Evolutionary conservation across 2,888 invertebrate genomes (phyloP), one percentile per base, ranked within the genome.

Genomic region (Caenorhabditis parvicauda): DNA sequence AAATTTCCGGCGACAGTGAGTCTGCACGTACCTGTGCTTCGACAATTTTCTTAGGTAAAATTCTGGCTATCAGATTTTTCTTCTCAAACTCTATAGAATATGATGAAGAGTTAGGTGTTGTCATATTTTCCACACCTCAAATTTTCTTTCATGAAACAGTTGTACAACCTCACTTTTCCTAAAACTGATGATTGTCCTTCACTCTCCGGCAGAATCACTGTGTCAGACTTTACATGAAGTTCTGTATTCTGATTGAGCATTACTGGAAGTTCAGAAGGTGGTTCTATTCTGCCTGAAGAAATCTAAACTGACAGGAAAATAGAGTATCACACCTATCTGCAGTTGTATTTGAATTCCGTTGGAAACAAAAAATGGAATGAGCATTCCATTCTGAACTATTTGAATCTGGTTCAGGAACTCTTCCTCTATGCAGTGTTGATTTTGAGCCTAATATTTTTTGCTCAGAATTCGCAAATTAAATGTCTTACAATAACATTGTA

Each of bases 391-490:
- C 29, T 57, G 59, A 9, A 77, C 65, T n/a, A 77, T 43, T 4
- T 75, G 57, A n/a, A 75, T 55, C 66, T 77, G 77, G 37, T 72
- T 45, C 22, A 77, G 58, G 39, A 77, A 67, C 38, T 5, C 25
- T 25, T 9, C 19, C 9, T 29, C 7, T 43, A 14, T 27, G 19
- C 22, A 21, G 32, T 22, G 3, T 47, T 35, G 29, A 49, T n/a
- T 47, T 37, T 27, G 21, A 21, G 29, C 14, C 12, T 37, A 19
- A 17, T 39, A 27, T 49, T 49, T 37, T 39, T 41, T 39, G 27
- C 17, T 44, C 28, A 21, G 22, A 27, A 3, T n/a, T 49, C 24
- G 19, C 2, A 14, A 14, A 6, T 6, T 14, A 14, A 6, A 38
- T 14, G 0, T 50, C 64, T 54, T 35, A 72, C 72, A 38, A 72